These are phyloP conservation scores for Lymantria monacha DNA, from an alignment of 2,888 invertebrate genomes.

Conservation along the genomic window DNA sequence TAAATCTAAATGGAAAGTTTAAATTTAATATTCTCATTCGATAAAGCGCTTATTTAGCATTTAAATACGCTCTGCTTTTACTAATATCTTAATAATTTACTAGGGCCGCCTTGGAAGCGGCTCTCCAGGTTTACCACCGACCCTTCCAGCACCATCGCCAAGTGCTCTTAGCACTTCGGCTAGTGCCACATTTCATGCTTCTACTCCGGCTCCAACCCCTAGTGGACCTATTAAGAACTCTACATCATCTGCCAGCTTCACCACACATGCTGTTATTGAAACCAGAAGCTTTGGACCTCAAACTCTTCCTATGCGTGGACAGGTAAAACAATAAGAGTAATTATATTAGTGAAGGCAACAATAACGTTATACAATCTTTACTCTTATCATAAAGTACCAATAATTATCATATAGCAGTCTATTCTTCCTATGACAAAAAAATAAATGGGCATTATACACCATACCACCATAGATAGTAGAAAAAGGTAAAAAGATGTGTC, in stretches of 20 bases:
- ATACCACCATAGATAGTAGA: too few relatives aligned
- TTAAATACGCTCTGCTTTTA: constrained; percentile 1
- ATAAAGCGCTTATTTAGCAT: background rate
- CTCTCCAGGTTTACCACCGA: constrained; percentile 87
- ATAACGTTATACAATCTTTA: too few relatives aligned
- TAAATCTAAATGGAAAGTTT: background rate
- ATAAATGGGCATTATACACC: too few relatives aligned
- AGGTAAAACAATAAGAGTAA: constrained; percentile 46
- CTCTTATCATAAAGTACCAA: too few relatives aligned
- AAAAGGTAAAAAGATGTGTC: too few relatives aligned
- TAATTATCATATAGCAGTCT: too few relatives aligned
- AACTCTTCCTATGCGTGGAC: constrained; percentile 74
- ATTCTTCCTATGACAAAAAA: too few relatives aligned
- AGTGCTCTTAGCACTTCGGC: constrained; percentile 84
- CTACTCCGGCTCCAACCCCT: constrained; percentile 56
- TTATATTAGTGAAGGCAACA: background rate
- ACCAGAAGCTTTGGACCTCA: constrained; percentile 76
- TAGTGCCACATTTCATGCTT: constrained; percentile 83
- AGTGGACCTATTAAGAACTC: constrained; percentile 79
- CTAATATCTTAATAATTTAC: constrained; percentile 13
- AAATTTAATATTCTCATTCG: background rate
- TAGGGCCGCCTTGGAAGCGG: constrained; percentile 72
- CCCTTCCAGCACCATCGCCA: constrained; percentile 87
- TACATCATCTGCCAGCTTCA: constrained; percentile 83
- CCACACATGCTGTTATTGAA: constrained; percentile 74